A percentile compares a stretch with the other conserved stretches of the same genome.
Evolutionary conservation across 2,113 vertebrate species (phyloP).

Genomic region (Mormyrus lacerda): DNA sequence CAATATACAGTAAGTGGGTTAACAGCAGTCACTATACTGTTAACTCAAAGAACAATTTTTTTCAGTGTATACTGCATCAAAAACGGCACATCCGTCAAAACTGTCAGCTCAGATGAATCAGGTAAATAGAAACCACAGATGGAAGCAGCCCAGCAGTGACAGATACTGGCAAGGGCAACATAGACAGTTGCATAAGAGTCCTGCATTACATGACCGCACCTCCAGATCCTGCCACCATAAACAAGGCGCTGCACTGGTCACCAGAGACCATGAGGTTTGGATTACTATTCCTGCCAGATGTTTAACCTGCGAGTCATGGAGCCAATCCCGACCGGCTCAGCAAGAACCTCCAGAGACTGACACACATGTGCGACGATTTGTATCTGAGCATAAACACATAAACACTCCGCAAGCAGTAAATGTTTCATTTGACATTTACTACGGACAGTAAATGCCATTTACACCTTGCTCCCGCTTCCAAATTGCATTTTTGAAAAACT

Average conservation of each 20-base stretch:
- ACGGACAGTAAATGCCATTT: not conserved
- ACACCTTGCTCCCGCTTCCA: not conserved
- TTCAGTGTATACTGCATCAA: not conserved
- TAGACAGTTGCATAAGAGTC: not conserved
- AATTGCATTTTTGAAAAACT: not conserved
- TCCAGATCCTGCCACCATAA: not conserved
- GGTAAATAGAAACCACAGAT: not conserved
- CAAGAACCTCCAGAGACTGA: not conserved
- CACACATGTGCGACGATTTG: not conserved
- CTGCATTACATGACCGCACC: not conserved
- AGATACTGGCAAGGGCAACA: not conserved
- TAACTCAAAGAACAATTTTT: not conserved
- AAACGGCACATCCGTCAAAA: not conserved
- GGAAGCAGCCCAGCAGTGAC: not conserved
- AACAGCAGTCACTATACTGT: not conserved
- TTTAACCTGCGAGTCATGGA: not conserved
- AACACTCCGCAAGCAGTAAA: not conserved
- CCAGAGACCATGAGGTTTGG: not conserved
- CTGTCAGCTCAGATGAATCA: not conserved
- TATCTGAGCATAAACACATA: not conserved
- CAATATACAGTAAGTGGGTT: not conserved
- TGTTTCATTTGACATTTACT: not conserved
- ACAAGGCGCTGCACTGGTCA: not conserved
- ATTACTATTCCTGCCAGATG: not conserved
- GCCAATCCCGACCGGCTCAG: not conserved